Base-by-base conservation (phyloP, 2,113 vertebrate genomes). In the Scolopax mira region DNA sequence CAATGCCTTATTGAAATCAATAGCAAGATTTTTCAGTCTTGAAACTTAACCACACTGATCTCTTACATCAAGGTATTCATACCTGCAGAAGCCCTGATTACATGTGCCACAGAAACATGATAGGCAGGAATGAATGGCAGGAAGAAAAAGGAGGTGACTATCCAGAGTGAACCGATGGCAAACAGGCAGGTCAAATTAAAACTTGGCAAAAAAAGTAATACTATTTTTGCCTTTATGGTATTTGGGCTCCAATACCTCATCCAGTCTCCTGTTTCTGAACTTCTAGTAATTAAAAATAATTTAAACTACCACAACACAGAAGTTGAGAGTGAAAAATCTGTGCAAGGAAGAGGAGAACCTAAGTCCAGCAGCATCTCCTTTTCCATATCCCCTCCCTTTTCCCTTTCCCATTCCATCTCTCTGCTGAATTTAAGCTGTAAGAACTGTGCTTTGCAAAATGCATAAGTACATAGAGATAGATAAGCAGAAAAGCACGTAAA, bases 1-100 rank as follows among this genome's bases (percentile, higher is more conserved):
- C 30, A 94, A 69, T 37, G 35, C 13, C 44, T 58, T 88, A 84
- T 83, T 96, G 91, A 89, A 74, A 91, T 82, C 35, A 85, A 60
- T 25, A 88, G 31, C 4, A 70, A 30, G 49, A 57, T 49, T 73
- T 93, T 79, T 85, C 18, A 60, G 15, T 87, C 22, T 90, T 94
- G 39, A 92, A 95, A 90, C 61, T 7, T 69, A 87, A 91, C n/a
- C 48, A 39, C 4, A 48, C 6, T 48, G 44, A 24, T n/a, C 11
- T 94, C 67, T 37, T 31, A 65, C 37, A n/a, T 35, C 25, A 91
- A 30, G 9, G 18, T 82, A 18, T 85, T 90, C n/a, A 70, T 3
- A 74, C 12, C 1, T 80, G 30, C 61, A 55, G 4, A 90, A 58
- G 52, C 7, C 75, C 58, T 46, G 19, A 89, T 13, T 44, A 81